Evolutionary conservation across 2,888 invertebrate genomes (phyloP), one percentile per base, ranked within the genome.

Genomic region (Altica lythri): DNA sequence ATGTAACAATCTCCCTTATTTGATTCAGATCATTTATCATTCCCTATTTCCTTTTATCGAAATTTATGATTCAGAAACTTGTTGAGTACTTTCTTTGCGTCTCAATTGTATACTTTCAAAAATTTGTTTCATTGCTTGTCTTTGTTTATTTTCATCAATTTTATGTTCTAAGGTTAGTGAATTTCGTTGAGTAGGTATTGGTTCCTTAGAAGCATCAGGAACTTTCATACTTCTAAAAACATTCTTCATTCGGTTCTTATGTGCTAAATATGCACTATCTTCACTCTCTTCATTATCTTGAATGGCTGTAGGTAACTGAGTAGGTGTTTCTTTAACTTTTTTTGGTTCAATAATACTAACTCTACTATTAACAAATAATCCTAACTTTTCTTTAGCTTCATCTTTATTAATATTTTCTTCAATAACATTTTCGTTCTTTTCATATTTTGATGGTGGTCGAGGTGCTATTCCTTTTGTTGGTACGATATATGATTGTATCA

Each of bases 181-280:
- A 13, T 55, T 50, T 25, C 56, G 42, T 18, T 34, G 13, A n/a
- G 12, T 18, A 0, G 47, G 22, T 2, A 8, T 19, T 4, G 51
- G 29, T 17, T 52, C 54, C 25, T 54, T 56, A 5, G 57, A 44
- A 32, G 52, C 34, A 17, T 66, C 66, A 4, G 48, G 27, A 43
- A 67, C 66, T 17, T 66, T 62, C 47, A 69, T 68, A 43, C 62
- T 68, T 32, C 61, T 65, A 45, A 71, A 66, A n/a, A 69, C 66
- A 55, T 66, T 65, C 17, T 64, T 55, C 65, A 67, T 70, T 59
- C 69, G 59, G 37, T 60, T 44, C 55, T 57, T 52, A 43, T 67
- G 65, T n/a, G 53, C 53, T 6, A 55, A 35, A 17, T 50, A 57
- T 45, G 45, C 58, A 10, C 53, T 50, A n/a, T 49, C 35, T 5